Evolutionary conservation across 2,888 invertebrate species (phyloP).

Genomic region (Hirtodrosophila confusa): DNA sequence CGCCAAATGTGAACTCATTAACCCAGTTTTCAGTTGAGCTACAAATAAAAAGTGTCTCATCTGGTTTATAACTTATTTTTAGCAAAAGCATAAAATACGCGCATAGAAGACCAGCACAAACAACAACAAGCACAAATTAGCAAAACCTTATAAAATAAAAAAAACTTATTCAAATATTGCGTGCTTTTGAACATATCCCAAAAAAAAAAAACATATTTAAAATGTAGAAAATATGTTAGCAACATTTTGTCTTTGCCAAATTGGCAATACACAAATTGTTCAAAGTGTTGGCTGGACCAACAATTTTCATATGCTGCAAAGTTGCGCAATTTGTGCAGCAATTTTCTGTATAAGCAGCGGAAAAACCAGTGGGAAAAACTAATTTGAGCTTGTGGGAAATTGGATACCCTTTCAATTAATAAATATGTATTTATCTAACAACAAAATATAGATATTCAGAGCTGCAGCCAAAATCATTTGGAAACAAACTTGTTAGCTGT

Average conservation of each 20-base stretch:
- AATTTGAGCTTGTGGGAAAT: not conserved
- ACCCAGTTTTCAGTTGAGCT: conserved; percentile 64
- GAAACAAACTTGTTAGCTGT: too few relatives aligned
- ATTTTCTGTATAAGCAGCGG: conserved; percentile 32
- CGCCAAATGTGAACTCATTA: conserved; percentile 71
- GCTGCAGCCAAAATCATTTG: too few relatives aligned
- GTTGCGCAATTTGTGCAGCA: conserved; percentile 46
- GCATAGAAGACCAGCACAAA: conserved; percentile 10
- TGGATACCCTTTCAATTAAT: conserved; percentile 22
- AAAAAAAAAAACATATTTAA: conserved; percentile 15
- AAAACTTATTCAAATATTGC: conserved; percentile 15
- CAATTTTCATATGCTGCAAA: conserved; percentile 39
- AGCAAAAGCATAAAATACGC: conserved; percentile 37
- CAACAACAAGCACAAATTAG: conserved; percentile 33
- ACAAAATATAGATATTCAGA: too few relatives aligned
- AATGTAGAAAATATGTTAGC: conserved; percentile 9
- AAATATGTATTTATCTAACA: too few relatives aligned
- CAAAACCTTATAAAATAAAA: conserved; percentile 28
- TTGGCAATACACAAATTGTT: conserved; percentile 36
- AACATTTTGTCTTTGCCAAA: conserved; percentile 16
- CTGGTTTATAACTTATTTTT: conserved; percentile 61
- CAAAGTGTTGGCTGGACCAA: conserved; percentile 32
- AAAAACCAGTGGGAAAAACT: conserved; percentile 19
- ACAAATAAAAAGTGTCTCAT: conserved; percentile 63
- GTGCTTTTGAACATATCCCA: conserved; percentile 14